Evolutionary conservation across 2,888 invertebrate species (phyloP).

Genomic region (Sabellastarte sp.): DNA sequence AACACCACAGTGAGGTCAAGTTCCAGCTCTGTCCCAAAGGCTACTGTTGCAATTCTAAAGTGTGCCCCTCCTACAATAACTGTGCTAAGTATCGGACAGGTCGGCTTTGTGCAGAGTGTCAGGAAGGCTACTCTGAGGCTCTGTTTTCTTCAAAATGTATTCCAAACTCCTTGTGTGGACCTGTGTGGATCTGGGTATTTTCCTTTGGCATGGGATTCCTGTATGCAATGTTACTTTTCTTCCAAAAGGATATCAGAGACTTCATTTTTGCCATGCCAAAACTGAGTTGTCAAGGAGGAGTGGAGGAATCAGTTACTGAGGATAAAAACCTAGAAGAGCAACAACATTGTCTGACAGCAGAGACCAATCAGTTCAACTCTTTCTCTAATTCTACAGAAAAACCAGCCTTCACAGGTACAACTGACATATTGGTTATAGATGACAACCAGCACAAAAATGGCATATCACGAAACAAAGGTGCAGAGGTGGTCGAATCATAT

Average conservation of each 20-base stretch:
- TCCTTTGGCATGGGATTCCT: conserved; percentile 17
- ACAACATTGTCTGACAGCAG: background rate
- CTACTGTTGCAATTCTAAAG: conserved; percentile 22
- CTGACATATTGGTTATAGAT: background rate
- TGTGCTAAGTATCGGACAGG: conserved; percentile 26
- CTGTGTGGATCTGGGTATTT: conserved; percentile 25
- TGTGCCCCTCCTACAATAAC: conserved; percentile 19
- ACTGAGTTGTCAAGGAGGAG: background rate
- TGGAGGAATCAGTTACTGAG: background rate
- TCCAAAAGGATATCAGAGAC: conserved; percentile 29
- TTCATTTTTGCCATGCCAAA: conserved; percentile 22
- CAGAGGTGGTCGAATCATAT: background rate
- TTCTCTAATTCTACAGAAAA: too few relatives aligned
- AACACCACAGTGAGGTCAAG: conserved; percentile 7
- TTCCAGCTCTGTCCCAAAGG: conserved; percentile 30
- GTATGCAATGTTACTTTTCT: conserved; percentile 26
- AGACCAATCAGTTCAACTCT: background rate
- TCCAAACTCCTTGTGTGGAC: conserved; percentile 21
- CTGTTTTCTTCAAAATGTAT: conserved; percentile 29
- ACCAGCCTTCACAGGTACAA: too few relatives aligned
- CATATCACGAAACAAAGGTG: background rate
- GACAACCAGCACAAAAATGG: background rate
- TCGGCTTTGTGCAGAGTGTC: conserved; percentile 22
- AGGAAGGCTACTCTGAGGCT: conserved; percentile 25
- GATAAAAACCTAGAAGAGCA: background rate